A percentile compares a stretch with the other conserved stretches of the same genome.
These are phyloP conservation scores for Dreissena rostriformis DNA, from an alignment of 1,140 invertebrate genomes.

Conservation along the genomic window DNA sequence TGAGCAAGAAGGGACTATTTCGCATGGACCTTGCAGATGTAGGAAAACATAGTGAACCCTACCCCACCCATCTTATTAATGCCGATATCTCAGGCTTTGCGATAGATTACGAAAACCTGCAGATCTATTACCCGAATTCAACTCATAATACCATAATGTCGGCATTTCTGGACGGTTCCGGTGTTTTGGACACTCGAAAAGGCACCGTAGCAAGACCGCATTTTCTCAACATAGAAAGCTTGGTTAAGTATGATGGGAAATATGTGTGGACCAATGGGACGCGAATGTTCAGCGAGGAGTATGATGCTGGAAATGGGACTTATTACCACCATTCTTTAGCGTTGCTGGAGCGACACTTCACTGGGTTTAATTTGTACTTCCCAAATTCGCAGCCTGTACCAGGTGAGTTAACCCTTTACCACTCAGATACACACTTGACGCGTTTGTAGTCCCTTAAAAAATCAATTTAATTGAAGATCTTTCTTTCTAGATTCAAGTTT, in stretches of 20 bases:
- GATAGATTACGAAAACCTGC: slow-evolving; percentile 91
- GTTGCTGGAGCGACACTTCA: slow-evolving; percentile 65
- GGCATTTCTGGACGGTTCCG: slow-evolving; percentile 91
- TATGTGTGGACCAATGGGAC: slow-evolving; percentile 92
- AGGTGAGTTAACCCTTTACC: slow-evolving; percentile 53
- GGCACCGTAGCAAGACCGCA: slow-evolving; percentile 85
- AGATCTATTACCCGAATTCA: slow-evolving; percentile 88
- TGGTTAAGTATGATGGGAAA: slow-evolving; percentile 79
- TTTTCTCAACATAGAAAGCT: slow-evolving; percentile 64
- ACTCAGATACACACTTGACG: no score
- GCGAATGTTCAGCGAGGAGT: slow-evolving; percentile 86
- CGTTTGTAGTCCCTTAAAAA: no score
- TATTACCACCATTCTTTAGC: slow-evolving; percentile 88
- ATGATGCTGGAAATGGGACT: slow-evolving; percentile 79
- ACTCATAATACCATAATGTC: slow-evolving; percentile 89
- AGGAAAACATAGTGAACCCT: slow-evolving; percentile 62
- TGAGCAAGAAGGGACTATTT: slow-evolving; percentile 86
- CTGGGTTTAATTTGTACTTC: slow-evolving; percentile 69
- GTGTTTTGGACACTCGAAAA: slow-evolving; percentile 87
- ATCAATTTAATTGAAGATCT: no score
- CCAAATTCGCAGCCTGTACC: slow-evolving; percentile 71
- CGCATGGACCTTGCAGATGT: slow-evolving; percentile 90
- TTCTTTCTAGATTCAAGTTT: no score
- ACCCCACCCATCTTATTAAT: slow-evolving; percentile 83
- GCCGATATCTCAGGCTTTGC: slow-evolving; percentile 87